Percentiles rank a stretch among this genome's conserved stretches.
Evolutionary conservation across 2,888 invertebrate species (phyloP).

Genomic region (Heliconius aoede): DNA sequence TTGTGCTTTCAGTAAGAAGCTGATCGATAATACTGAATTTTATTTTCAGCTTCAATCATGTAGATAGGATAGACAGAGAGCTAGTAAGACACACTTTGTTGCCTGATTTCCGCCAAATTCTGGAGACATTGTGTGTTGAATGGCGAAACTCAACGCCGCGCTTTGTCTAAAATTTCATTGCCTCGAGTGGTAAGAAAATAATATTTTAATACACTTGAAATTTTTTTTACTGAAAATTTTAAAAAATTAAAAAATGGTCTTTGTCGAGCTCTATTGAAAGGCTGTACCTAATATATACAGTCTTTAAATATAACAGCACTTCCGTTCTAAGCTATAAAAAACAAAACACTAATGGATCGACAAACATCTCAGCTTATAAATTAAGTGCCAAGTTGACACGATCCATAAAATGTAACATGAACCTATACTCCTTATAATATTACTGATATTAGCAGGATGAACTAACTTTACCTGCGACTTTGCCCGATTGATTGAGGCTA

Average conservation of each 20-base stretch:
- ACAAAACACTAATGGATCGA: slow-evolving; percentile 30
- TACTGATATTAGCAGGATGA: background rate
- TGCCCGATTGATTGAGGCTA: background rate
- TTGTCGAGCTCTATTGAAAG: no score
- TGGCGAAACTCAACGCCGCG: no score
- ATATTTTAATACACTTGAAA: background rate
- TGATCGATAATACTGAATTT: no score
- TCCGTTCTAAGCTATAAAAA: slow-evolving; percentile 21
- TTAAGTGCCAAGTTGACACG: slow-evolving; percentile 28
- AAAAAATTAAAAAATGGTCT: no score
- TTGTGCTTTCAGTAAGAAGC: no score
- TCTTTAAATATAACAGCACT: background rate
- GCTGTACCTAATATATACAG: background rate
- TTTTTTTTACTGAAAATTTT: no score
- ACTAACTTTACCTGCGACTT: background rate
- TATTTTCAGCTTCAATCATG: no score
- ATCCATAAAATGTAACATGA: background rate
- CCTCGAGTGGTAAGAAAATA: background rate
- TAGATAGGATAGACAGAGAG: no score
- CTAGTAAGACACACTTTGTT: no score
- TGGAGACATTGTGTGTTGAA: no score
- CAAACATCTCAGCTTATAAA: slow-evolving; percentile 34
- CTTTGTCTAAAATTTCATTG: no score
- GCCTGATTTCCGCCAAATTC: no score
- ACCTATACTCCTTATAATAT: background rate